Evolutionary conservation across 2,797 vertebrate genomes (phyloP), one percentile per base, ranked within the genome.

Genomic region (Apogon hyalosoma): DNA sequence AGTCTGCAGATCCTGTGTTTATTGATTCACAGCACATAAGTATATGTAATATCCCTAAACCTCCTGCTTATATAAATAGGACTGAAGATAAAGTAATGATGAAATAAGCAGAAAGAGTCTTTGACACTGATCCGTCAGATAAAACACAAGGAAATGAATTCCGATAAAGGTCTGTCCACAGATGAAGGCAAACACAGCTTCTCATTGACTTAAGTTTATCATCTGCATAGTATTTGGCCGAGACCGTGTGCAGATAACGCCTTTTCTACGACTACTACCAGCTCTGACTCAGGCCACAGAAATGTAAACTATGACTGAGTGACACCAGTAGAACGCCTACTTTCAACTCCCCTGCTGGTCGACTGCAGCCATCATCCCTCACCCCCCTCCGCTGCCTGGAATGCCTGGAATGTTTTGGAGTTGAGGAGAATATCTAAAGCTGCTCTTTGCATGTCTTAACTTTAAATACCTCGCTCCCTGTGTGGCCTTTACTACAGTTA

Each of bases 321-420:
- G 80, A 43, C 68, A 24, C 64, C 54, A 11, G 72, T 43, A 45
- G 21, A 69, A 36, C 43, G 52, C 42, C 55, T 41, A 33, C 38
- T 77, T 28, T 77, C 87, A 76, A 21, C 75, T 79, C 52, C 70
- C 77, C 63, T 74, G 79, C 86, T 87, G 78, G 89, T 81, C 85
- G 0, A 66, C 85, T 92, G 38, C 57, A 82, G 56, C 56, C 71
- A n/a, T 70, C 73, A 36, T 14, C 11, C 80, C 87, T 68, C 90
- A 73, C 11, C 74, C 31, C 80, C 90, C 72, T 90, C 81, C 83
- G 69, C 90, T 83, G 91, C 90, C 86, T 92, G 94, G 94, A 96
- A 95, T 95, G 95, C 92, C 85, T 94, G 94, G 91, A 91, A 92
- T 94, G 92, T 87, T 83, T 72, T 88, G 77, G 53, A 92, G 88